phyloP scores from a whole-genome alignment of 1,140 invertebrate species.

The Drosophila arawakana region DNA sequence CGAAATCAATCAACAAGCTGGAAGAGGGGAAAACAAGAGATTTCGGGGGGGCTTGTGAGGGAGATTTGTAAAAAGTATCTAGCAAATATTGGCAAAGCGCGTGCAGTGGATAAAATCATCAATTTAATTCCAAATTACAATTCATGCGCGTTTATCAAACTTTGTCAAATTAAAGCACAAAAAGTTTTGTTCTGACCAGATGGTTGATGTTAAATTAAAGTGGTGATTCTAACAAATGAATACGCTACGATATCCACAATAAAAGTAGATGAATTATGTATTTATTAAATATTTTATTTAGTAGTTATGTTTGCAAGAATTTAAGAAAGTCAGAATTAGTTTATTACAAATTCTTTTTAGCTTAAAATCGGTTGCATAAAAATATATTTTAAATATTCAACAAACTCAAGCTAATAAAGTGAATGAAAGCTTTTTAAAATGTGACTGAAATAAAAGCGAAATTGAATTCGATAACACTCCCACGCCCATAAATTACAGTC shows the following conservation, averaged over 20 bases:
- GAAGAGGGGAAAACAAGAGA: neutral
- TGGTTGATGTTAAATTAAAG: neutral
- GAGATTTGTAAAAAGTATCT: conserved; percentile 44
- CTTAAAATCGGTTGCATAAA: too few relatives aligned
- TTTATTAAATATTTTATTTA: neutral
- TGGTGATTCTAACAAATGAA: conserved; percentile 9
- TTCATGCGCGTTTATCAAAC: conserved; percentile 66
- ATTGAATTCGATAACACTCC: conserved; percentile 25
- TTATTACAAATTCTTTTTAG: too few relatives aligned
- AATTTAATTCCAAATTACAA: conserved; percentile 79
- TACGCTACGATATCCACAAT: conserved; percentile 2
- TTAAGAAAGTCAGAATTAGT: too few relatives aligned
- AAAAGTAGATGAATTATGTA: neutral
- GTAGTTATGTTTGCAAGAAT: too few relatives aligned
- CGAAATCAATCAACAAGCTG: conserved; percentile 67
- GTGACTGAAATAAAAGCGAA: conserved; percentile 31
- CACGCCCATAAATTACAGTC: conserved; percentile 40
- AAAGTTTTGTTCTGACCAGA: conserved; percentile 17
- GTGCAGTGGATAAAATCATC: conserved; percentile 45
- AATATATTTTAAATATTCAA: too few relatives aligned
- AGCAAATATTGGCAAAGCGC: conserved; percentile 43
- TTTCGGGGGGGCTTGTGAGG: neutral
- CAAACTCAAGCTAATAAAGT: too few relatives aligned
- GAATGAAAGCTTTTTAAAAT: neutral
- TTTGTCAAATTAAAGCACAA: conserved; percentile 42